Evolutionary conservation across 2,797 vertebrate species (phyloP).

Genomic region (Artibeus lituratus): DNA sequence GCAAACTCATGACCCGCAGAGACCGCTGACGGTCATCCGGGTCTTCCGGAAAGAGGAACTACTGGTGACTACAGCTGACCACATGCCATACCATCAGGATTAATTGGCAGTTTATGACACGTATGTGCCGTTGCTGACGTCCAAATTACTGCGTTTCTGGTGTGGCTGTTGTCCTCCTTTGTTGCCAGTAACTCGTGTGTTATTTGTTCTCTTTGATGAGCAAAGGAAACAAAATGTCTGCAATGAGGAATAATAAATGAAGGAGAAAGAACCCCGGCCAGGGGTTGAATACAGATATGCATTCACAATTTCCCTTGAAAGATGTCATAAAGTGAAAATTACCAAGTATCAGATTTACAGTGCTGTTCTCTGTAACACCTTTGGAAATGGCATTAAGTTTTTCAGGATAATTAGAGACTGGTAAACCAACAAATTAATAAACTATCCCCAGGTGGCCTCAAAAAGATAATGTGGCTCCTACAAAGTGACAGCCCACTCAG

Average conservation of each 20-base stretch:
- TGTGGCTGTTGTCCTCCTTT: constrained; percentile 23
- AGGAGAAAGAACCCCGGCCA: neutral
- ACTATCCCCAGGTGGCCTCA: constrained; percentile 41
- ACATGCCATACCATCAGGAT: constrained; percentile 35
- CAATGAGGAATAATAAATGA: neutral
- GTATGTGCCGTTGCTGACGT: neutral
- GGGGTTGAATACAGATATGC: neutral
- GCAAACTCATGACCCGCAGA: neutral
- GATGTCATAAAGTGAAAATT: constrained; percentile 43
- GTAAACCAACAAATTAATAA: constrained; percentile 73
- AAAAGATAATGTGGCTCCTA: constrained; percentile 48
- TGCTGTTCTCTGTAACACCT: neutral
- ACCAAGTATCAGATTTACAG: constrained; percentile 39
- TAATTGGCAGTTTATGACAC: constrained; percentile 49
- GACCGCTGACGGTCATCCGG: neutral
- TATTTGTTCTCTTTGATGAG: constrained; percentile 21
- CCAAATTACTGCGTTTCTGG: constrained; percentile 49
- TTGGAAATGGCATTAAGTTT: constrained; percentile 43
- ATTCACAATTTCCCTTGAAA: constrained; percentile 34
- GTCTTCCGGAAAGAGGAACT: neutral
- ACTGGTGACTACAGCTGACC: neutral
- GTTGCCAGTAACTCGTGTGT: constrained; percentile 20
- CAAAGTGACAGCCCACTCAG: constrained; percentile 23
- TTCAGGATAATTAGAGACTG: constrained; percentile 64
- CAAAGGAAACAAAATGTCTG: constrained; percentile 38